A percentile compares a stretch with the other conserved stretches of the same genome.
Evolutionary conservation across 2,888 invertebrate genomes (phyloP).

Genomic region (Deilephila elpenor): DNA sequence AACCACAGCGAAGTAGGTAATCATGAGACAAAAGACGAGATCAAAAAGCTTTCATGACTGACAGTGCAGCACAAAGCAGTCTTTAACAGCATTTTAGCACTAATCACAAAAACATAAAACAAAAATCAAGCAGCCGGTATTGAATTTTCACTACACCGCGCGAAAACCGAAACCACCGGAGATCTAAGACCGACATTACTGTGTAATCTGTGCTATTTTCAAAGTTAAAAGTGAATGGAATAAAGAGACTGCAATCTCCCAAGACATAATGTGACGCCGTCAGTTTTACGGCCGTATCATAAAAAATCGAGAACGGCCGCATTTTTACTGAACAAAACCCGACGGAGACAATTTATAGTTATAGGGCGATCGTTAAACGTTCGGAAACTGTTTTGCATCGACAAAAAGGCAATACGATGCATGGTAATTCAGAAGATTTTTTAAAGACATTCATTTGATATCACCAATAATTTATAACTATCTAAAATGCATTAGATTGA

Average conservation of each 20-base stretch:
- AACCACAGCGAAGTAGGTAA: too few species aligned
- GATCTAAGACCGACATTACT: slow-evolving; percentile 64
- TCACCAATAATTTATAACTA: slow-evolving; percentile 11
- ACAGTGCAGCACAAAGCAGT: neutral
- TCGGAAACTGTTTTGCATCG: slow-evolving; percentile 49
- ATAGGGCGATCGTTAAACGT: slow-evolving; percentile 61
- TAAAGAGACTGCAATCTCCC: slow-evolving; percentile 49
- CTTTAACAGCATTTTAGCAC: neutral
- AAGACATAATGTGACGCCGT: slow-evolving; percentile 61
- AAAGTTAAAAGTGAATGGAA: slow-evolving; percentile 53
- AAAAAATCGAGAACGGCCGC: slow-evolving; percentile 70
- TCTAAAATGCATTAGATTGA: neutral
- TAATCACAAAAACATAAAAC: slow-evolving; percentile 3
- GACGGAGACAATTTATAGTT: slow-evolving; percentile 51
- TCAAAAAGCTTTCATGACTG: too few species aligned
- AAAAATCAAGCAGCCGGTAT: neutral
- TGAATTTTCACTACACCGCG: slow-evolving; percentile 3
- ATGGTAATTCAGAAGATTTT: slow-evolving; percentile 34
- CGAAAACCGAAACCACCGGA: neutral
- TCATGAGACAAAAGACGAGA: too few species aligned
- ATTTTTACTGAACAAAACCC: slow-evolving; percentile 52
- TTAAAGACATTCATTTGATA: neutral
- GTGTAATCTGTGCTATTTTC: slow-evolving; percentile 63
- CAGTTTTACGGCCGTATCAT: slow-evolving; percentile 71
- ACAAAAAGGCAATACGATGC: slow-evolving; percentile 25